A percentile compares a stretch with the other conserved stretches of the same genome.
Evolutionary conservation across 2,888 invertebrate genomes (phyloP).

Genomic region (Cotesia congregata): DNA sequence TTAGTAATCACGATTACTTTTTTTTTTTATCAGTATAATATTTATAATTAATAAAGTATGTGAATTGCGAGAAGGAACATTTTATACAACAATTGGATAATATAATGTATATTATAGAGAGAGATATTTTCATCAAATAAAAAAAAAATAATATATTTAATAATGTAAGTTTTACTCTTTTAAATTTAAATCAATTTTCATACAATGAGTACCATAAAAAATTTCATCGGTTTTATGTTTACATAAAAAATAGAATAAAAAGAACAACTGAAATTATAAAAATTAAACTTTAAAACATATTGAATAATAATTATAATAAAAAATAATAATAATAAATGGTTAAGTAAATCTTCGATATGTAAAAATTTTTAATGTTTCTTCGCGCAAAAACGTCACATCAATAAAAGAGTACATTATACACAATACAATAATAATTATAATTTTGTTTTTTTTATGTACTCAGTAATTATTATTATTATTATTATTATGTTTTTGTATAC

Average conservation of each 20-base stretch:
- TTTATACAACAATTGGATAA: background rate
- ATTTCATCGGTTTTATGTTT: background rate
- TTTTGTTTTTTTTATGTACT: constrained; percentile 7
- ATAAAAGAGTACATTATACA: background rate
- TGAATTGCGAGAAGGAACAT: constrained; percentile 28
- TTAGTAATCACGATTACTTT: background rate
- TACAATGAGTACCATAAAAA: constrained; percentile 14
- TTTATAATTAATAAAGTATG: background rate
- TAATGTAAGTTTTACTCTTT: background rate
- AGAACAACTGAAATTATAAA: background rate
- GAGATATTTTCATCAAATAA: background rate
- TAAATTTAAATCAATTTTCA: constrained; percentile 4
- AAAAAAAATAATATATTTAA: constrained; percentile 8
- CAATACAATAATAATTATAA: constrained; percentile 14
- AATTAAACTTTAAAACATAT: constrained; percentile 1
- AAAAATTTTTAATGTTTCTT: constrained; percentile 24
- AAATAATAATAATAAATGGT: background rate
- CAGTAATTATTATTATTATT: constrained; percentile 19
- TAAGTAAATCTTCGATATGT: constrained; percentile 20
- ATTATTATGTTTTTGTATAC: constrained; percentile 17
- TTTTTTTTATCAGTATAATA: background rate
- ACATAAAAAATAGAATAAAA: background rate
- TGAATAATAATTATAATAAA: background rate
- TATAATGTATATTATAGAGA: background rate
- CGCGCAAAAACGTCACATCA: constrained; percentile 24